Evolutionary conservation across 2,888 invertebrate genomes (phyloP).

Genomic region (Congeria kusceri): DNA sequence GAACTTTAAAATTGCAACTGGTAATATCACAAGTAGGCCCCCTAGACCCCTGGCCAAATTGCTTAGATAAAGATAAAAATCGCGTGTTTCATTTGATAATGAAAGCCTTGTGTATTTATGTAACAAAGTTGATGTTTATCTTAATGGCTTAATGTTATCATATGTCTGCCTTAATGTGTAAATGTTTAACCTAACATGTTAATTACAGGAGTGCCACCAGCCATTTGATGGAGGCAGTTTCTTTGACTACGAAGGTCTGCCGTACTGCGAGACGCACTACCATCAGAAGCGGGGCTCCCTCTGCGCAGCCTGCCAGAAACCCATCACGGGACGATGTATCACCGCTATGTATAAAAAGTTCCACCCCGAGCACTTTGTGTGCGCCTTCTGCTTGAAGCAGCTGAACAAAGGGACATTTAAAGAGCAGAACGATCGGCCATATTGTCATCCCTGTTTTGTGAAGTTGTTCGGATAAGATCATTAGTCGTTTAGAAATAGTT

Average conservation of each 20-base stretch:
- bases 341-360: constrained; percentile 99
- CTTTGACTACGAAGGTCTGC: constrained; percentile 99
- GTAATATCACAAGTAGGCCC: no score
- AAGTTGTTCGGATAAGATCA: constrained; percentile 94
- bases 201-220: constrained; percentile 95
- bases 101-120: no score
- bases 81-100: no score
- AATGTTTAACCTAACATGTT: no score
- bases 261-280: constrained; percentile 99
- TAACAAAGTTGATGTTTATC: no score
- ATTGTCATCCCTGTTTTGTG: constrained; percentile 98
- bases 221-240: constrained; percentile 99
- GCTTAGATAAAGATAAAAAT: no score
- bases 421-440: constrained; percentile 99
- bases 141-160: no score
- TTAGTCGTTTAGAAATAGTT: no score
- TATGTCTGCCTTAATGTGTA: no score
- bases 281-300: constrained; percentile 98
- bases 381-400: constrained; percentile 99
- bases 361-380: constrained; percentile 99
- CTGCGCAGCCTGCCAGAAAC: constrained; percentile 98
- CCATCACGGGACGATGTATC: constrained; percentile 95
- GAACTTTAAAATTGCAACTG: no score
- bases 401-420: constrained; percentile 99
- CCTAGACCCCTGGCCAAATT: no score